These are phyloP conservation scores for Cyprinodon brontotheroides DNA, from an alignment of 2,113 vertebrate species.

Conservation along the genomic window DNA sequence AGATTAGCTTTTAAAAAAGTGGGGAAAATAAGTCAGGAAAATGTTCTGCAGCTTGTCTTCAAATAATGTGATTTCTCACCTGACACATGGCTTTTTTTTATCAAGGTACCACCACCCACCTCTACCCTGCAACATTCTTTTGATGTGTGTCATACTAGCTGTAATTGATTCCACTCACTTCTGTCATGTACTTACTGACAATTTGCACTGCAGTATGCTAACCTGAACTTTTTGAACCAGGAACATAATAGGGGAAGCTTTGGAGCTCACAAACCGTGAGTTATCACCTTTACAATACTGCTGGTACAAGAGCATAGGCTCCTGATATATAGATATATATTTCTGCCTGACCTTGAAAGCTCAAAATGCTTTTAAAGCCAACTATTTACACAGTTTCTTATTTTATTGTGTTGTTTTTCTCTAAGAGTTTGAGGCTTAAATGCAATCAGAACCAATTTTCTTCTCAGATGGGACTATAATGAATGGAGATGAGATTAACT, in stretches of 20 bases:
- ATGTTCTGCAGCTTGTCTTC: conserved; percentile 62
- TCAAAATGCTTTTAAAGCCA: conserved; percentile 14
- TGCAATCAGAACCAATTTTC: conserved; percentile 37
- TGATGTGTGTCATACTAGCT: conserved; percentile 70
- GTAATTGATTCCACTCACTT: conserved; percentile 77
- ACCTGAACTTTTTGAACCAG: conserved; percentile 68
- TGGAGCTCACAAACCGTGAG: conserved; percentile 62
- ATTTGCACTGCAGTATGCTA: conserved; percentile 71
- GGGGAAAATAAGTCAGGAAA: conserved; percentile 44
- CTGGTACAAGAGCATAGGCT: conserved; percentile 43
- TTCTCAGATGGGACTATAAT: conserved; percentile 14
- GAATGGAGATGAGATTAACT: conserved; percentile 3
- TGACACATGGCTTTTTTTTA: conserved; percentile 58
- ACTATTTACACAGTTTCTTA: conserved; percentile 35
- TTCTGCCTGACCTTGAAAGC: conserved; percentile 28
- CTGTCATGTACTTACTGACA: conserved; percentile 72
- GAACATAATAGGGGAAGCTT: conserved; percentile 71
- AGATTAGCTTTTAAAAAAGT: conserved; percentile 50
- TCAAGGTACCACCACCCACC: conserved; percentile 63
- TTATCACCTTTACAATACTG: conserved; percentile 70
- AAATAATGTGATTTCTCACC: conserved; percentile 63
- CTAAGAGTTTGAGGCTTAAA: conserved; percentile 17
- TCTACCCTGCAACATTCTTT: conserved; percentile 52
- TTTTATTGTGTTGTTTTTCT: background rate
- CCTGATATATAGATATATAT: conserved; percentile 16